These are phyloP conservation scores for Pandemis heparana DNA, from an alignment of 2,888 invertebrate genomes.

Conservation along the genomic window DNA sequence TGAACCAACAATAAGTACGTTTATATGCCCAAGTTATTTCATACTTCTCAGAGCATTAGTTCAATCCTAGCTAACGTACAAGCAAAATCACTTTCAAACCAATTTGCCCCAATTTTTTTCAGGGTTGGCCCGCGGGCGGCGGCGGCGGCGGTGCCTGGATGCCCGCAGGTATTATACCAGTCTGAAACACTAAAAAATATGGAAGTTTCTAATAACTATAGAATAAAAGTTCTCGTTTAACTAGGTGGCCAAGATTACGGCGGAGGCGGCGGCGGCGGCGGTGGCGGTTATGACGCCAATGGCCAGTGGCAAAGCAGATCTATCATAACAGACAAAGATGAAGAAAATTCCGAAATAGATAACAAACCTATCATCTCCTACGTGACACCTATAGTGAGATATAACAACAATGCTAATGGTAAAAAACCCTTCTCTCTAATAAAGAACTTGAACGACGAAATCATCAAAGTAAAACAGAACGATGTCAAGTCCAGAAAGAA, in stretches of 20 bases:
- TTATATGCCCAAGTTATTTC: no score
- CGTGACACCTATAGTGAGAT: slow-evolving; percentile 57
- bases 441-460: slow-evolving; percentile 51
- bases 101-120: slow-evolving; percentile 50
- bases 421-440: slow-evolving; percentile 44
- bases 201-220: slow-evolving; percentile 39
- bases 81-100: background rate
- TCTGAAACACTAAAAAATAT: slow-evolving; percentile 51
- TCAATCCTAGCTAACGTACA: background rate
- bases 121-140: slow-evolving; percentile 80
- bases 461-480: slow-evolving; percentile 47
- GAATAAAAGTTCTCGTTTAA: slow-evolving; percentile 49
- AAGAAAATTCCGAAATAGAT: slow-evolving; percentile 44
- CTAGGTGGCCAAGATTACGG: slow-evolving; percentile 76
- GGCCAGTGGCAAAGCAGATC: slow-evolving; percentile 81
- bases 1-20: no score
- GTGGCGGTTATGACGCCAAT: slow-evolving; percentile 75
- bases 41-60: no score
- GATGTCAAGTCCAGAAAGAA: slow-evolving; percentile 61
- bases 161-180: slow-evolving; percentile 79
- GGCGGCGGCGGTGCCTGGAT: slow-evolving; percentile 81
- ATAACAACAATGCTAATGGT: slow-evolving; percentile 50
- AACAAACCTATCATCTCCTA: slow-evolving; percentile 61
- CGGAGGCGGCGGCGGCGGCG: slow-evolving; percentile 66
- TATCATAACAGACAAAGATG: slow-evolving; percentile 59